Conservation (phyloP, 2,113 vertebrate species). For the Mellivora capensis region DNA sequence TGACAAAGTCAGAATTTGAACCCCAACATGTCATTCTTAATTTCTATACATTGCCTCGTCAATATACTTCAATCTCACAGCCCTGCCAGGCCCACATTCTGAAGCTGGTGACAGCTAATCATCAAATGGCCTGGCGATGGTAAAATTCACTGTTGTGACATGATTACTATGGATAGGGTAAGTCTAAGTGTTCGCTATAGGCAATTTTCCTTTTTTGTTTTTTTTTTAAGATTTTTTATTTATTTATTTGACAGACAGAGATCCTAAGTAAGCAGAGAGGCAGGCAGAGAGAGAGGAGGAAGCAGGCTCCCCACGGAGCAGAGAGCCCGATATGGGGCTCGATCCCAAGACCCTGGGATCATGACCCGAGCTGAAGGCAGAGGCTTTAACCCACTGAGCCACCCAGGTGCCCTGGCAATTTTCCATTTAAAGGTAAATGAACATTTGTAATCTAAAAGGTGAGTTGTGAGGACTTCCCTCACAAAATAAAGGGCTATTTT, state of each 20-base stretch:
- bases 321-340: no score
- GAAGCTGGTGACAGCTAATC: background rate
- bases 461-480: background rate
- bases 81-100: background rate
- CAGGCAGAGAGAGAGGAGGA: no score
- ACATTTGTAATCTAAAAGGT: background rate
- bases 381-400: no score
- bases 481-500: background rate
- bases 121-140: background rate
- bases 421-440: constrained; percentile 14
- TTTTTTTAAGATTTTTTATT: no score
- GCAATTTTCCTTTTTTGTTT: background rate
- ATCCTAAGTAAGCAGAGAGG: no score
- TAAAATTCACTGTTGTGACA: background rate
- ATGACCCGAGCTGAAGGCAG: no score
- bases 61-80: background rate
- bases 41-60: background rate
- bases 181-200: background rate
- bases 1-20: background rate
- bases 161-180: background rate
- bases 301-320: no score
- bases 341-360: no score
- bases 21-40: background rate
- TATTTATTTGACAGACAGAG: no score
- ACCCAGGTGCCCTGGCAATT: background rate